Base-by-base conservation (phyloP, 2,888 invertebrate species). In the Panorpa germanica region DNA sequence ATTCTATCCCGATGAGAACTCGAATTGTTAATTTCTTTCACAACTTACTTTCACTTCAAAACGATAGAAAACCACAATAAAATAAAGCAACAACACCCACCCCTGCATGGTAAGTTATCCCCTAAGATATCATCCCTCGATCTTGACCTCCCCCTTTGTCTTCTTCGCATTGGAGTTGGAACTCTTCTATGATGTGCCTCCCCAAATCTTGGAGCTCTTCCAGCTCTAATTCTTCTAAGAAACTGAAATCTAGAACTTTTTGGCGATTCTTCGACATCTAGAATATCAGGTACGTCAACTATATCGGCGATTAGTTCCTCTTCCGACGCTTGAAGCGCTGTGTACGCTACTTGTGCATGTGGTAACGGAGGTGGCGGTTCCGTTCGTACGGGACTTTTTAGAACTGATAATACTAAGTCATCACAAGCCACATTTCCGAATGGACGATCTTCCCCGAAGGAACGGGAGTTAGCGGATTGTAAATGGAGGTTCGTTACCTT, bases 111-210 rank as follows among this genome's bases (percentile, higher is more conserved):
- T n/a, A n/a, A n/a, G n/a, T n/a, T n/a, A n/a, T n/a, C 43, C 26
- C 45, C 43, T 25, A 52, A 44, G 20, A 47, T 42, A 33, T 55
- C 52, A 35, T 49, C 44, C 28, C 40, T 25, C 17, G 39, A 35
- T 39, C 39, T 37, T 32, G 41, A 36, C 24, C 40, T 15, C 25
- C 39, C 25, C 34, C 44, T 36, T 33, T 35, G 36, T 39, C 40
- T 42, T 28, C 39, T 32, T 25, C 39, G 35, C 45, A 65, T 55
- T 28, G 68, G 68, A 15, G 66, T 66, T 5, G 67, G 66, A 15
- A 62, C 63, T 34, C 66, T 51, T 42, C 63, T 61, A 44, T 65
- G 66, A 44, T 66, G 65, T 4, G 61, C 57, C 40, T 66, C 63
- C 39, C 57, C 58, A 44, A 61, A 61, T 23, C 63, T 49, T 17